Evolutionary conservation across 2,113 vertebrate species (phyloP).

Genomic region (Gallinago paraguaiae): DNA sequence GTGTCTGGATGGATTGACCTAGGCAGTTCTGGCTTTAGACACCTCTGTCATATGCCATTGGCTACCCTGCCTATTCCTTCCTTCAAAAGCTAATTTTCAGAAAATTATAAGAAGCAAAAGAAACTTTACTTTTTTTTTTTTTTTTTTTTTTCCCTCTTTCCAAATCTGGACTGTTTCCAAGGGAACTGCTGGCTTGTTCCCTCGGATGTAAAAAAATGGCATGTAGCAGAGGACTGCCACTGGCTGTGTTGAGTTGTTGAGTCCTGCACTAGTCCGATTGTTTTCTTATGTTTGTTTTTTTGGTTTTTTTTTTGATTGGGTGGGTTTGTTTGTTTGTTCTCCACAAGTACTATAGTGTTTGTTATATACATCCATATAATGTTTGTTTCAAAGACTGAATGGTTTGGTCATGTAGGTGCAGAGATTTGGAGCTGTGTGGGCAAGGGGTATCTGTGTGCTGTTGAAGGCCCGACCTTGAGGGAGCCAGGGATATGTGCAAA

Average conservation of each 20-base stretch:
- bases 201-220: neutral
- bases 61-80: neutral
- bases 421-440: neutral
- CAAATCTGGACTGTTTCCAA: neutral
- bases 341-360: neutral
- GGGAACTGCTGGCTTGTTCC: neutral
- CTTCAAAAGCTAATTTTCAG: neutral
- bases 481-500: rapidly evolving
- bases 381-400: neutral
- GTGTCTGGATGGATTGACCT: neutral
- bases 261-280: neutral
- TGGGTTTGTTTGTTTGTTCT: neutral
- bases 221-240: neutral
- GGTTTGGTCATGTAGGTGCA: rapidly evolving
- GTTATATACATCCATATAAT: neutral
- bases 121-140: neutral
- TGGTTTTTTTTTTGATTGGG: neutral
- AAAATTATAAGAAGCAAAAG: neutral
- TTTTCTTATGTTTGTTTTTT: neutral
- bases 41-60: neutral
- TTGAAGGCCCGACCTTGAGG: neutral
- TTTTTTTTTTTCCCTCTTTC: neutral
- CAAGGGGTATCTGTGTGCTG: neutral
- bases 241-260: neutral
- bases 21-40: neutral